Evolutionary conservation across 2,113 vertebrate genomes (phyloP).

Genomic region (Protomyctophum bolini): DNA sequence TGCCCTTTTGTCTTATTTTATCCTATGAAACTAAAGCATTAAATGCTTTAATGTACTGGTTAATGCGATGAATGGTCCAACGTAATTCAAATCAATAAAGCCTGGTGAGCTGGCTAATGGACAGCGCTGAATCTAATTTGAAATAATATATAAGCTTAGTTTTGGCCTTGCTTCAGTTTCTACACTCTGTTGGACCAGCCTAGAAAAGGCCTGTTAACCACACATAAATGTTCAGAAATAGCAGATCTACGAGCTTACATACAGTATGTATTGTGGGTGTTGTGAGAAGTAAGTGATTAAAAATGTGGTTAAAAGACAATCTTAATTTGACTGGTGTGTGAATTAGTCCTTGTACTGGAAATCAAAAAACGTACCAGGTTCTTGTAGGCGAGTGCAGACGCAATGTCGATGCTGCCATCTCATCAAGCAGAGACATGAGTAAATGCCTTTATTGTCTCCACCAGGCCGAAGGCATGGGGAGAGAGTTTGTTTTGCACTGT

Average conservation of each 20-base stretch:
- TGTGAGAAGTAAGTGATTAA: too few relatives aligned
- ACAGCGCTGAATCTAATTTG: conserved; percentile 60
- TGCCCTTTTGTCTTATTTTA: conserved; percentile 45
- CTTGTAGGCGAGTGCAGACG: conserved; percentile 21
- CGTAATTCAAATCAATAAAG: conserved; percentile 72
- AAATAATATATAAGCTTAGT: conserved; percentile 48
- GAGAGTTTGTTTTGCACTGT: too few relatives aligned
- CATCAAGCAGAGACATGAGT: conserved; percentile 30
- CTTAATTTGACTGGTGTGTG: too few relatives aligned
- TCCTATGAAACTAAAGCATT: conserved; percentile 53
- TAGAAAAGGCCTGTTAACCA: too few relatives aligned
- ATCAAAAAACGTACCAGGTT: conserved; percentile 27
- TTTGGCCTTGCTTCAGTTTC: conserved; percentile 37
- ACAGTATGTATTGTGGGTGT: too few relatives aligned
- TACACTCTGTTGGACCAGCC: conserved; percentile 25
- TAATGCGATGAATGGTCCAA: conserved; percentile 67
- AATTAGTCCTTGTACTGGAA: too few relatives aligned
- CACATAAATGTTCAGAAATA: too few relatives aligned
- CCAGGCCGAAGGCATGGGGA: too few relatives aligned
- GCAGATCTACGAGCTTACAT: too few relatives aligned
- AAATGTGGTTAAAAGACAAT: too few relatives aligned
- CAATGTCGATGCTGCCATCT: not conserved
- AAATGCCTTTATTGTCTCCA: conserved; percentile 10
- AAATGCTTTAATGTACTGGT: conserved; percentile 66
- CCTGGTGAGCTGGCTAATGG: conserved; percentile 35